Base-by-base conservation (phyloP, 1,140 invertebrate genomes). In the Lepidurus packardi region DNA sequence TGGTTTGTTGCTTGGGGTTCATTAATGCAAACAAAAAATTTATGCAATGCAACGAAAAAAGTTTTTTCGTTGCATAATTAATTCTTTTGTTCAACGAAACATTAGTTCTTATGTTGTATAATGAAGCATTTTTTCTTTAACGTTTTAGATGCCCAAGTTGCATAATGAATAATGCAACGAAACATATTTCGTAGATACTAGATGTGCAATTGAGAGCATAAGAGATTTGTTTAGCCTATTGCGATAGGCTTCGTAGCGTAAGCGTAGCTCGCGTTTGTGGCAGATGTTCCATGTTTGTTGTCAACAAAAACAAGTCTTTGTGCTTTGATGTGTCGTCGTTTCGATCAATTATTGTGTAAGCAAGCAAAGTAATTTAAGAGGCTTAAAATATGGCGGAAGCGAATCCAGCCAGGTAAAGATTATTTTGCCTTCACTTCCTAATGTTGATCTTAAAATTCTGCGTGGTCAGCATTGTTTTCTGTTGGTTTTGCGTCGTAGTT, bases 271-370 rank as follows among this genome's bases (percentile, higher is more conserved):
- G 53, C 34, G 4, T 34, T 34, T 65, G 7, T 0, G 53, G 21
- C 53, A 65, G 53, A 65, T 65, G 53, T n/a, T 65, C 7, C 21
- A 0, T 11, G 13, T 65, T 65, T 65, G 8, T 16, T 65, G 53
- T 65, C 53, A 65, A 65, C 53, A 65, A 65, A n/a, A 65, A 65
- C 53, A 65, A 10, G 53, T 65, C 53, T 65, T 65, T 65, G 53
- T 65, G 13, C 21, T 65, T n/a, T 7, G 16, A 65, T 21, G 21
- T 21, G 16, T 65, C 21, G 53, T 65, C 16, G 21, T 16, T 65
- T 4, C n/a, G 21, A 21, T 16, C 13, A 16, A 4, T 7, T 21
- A n/a, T 16, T 65, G 53, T 7, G 53, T 65, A 16, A 65, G 16
- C 16, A 16, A 7, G 13, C 13, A 13, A 65, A 65, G 10, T 65